phyloP scores from a whole-genome alignment of 2,888 invertebrate species.

The Actias luna region DNA sequence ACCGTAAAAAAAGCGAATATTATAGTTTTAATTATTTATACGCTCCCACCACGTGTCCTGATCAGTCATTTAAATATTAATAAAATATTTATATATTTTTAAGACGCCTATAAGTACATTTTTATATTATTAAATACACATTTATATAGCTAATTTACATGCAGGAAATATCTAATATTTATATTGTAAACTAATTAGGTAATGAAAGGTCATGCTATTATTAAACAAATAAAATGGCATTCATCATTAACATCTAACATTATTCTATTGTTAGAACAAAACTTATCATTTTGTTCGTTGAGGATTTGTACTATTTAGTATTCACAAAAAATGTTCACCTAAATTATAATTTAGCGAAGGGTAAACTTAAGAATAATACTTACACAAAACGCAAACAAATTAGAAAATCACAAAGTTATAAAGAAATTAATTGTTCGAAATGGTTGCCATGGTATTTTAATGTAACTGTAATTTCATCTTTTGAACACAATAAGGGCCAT shows the following conservation, averaged over 20 bases:
- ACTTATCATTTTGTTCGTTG: background rate
- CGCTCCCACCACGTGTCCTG: background rate
- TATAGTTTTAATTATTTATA: background rate
- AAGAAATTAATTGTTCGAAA: conserved; percentile 61
- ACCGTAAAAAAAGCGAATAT: background rate
- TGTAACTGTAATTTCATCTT: conserved; percentile 58
- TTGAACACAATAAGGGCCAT: conserved; percentile 56
- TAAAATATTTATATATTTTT: too few relatives aligned
- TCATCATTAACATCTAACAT: background rate
- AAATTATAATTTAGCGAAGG: background rate
- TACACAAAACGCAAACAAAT: conserved; percentile 37
- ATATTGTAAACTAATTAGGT: too few relatives aligned
- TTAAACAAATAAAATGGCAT: background rate
- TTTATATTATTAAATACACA: background rate
- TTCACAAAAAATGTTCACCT: background rate
- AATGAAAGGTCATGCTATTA: background rate
- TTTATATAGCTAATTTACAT: background rate
- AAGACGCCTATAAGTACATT: too few relatives aligned
- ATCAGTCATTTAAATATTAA: background rate
- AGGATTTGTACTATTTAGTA: background rate
- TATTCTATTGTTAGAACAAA: background rate
- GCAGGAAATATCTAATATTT: background rate
- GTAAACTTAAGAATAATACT: conserved; percentile 6
- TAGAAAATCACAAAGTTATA: conserved; percentile 52
- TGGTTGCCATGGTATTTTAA: conserved; percentile 61